Base-by-base conservation (phyloP, 1,140 invertebrate genomes). In the Brachystomella parvula region DNA sequence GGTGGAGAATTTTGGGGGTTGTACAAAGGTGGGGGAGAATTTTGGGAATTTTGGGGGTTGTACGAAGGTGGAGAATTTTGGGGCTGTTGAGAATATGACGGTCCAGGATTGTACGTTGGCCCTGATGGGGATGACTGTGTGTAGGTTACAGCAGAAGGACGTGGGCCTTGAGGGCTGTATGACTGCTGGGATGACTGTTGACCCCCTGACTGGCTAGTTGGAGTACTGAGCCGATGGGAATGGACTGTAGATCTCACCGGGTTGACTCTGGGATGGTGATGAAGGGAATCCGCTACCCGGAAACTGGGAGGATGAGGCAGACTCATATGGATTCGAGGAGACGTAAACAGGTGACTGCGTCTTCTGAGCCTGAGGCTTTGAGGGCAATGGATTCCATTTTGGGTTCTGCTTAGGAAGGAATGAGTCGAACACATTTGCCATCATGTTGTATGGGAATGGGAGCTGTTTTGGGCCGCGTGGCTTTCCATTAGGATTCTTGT, bases 381-480 rank as follows among this genome's bases (percentile, higher is more conserved):
- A 17, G 12, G 49, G 12, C 12, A 19, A 53, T 15, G 24, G 24
- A 53, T 53, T 53, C 3, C 6, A 26, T 24, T 53, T 53, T 53
- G 49, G 49, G 9, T 9, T n/a, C n/a, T 9, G 39, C n/a, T 44
- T 44, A 12, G 9, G 9, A 12, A 12, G 49, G 21, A 53, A 53
- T 6, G 49, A 19, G 21, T 53, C 49, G 24, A 53, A 53, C 15
- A 53, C 49, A 26, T 3, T 53, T 6, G 49, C 49, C 9, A 53
- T 24, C 49, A 53, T 53, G 21, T 53, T 53, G 24, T 53, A 53
- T 17, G 49, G 49, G 24, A 53, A 53, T 53, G 49, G 49, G 24
- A 53, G 49, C 3, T 12, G 49, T 24, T 53, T 53, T 15, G 49
- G 49, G 49, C 49, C 49, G 6, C 49, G 12, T 53, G 49, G 24